These are phyloP conservation scores for Scaptomyza polygonia DNA, from an alignment of 2,888 invertebrate genomes.

Conservation along the genomic window DNA sequence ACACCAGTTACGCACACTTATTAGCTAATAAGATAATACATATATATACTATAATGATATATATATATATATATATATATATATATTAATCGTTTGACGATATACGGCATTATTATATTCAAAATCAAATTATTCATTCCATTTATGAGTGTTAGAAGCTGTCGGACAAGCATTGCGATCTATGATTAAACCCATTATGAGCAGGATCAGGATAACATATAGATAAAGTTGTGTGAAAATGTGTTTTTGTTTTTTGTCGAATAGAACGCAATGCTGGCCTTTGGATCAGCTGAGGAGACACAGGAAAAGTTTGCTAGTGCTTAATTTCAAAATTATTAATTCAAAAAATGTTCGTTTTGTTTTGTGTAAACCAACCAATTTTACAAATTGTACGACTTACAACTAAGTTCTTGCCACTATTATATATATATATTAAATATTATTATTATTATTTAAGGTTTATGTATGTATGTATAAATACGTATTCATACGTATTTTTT, in stretches of 20 bases:
- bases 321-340: slow-evolving; percentile 57
- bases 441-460: slow-evolving; percentile 36
- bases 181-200: slow-evolving; percentile 37
- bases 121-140: slow-evolving; percentile 33
- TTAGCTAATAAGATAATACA: slow-evolving; percentile 28
- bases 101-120: slow-evolving; percentile 20
- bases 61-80: slow-evolving; percentile 24
- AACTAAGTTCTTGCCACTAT: slow-evolving; percentile 31
- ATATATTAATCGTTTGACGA: slow-evolving; percentile 35
- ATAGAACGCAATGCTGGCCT: slow-evolving; percentile 29
- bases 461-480: slow-evolving; percentile 31
- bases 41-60: slow-evolving; percentile 12
- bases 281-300: slow-evolving; percentile 46
- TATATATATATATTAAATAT: slow-evolving; percentile 40
- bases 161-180: slow-evolving; percentile 42
- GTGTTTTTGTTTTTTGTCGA: neutral
- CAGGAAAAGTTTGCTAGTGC: slow-evolving; percentile 73
- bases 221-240: slow-evolving; percentile 18
- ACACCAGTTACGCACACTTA: slow-evolving; percentile 83
- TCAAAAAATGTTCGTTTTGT: slow-evolving; percentile 26
- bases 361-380: slow-evolving; percentile 63
- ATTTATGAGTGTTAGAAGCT: slow-evolving; percentile 33
- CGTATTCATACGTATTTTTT: slow-evolving; percentile 11
- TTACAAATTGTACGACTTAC: slow-evolving; percentile 65
- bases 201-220: slow-evolving; percentile 25